Evolutionary conservation across 1,140 invertebrate genomes (phyloP), one percentile per base, ranked within the genome.

Genomic region (Heterodera schachtii): DNA sequence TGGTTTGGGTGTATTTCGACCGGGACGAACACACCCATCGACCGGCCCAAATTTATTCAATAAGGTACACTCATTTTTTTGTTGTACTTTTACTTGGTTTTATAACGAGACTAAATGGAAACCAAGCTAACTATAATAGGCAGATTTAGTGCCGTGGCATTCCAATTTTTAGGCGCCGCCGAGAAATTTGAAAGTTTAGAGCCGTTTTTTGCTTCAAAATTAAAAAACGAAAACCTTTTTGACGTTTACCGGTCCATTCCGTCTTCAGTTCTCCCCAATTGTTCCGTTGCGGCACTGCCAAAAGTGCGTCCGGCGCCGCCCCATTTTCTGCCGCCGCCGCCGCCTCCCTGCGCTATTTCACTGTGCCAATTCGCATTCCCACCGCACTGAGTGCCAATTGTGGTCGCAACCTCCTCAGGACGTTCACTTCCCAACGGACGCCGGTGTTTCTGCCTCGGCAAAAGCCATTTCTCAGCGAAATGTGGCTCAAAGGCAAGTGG

Each of bases 391-490:
- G 69, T 31, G 57, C n/a, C 69, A 19, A 71, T 31, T 71, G n/a
- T 9, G 21, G 44, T 43, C 69, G 69, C 57, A 60, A 5, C 57
- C 57, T 60, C 19, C 19, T 60, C 13, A 6, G 57, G 4, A 3
- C 69, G 1, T 71, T 71, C 44, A 43, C 69, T 71, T 71, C n/a
- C 8, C 69, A 71, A 46, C 31, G 69, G 44, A 21, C 69, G 11
- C 41, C 69, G 8, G 69, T 31, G 19, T 71, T 71, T 19, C 31
- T 13, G 16, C 21, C 31, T 16, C 7, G 6, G 8, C 31, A 21
- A 71, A 71, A 46, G 19, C 31, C 31, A 3, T 71, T 71, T 31
- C n/a, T 71, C 69, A 71, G 69, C 69, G 69, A 71, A 46, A 71
- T 71, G 69, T 71, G 69, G 69, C 69, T 71, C 5, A 71, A 71